These are phyloP conservation scores for Scolopax mira DNA, from an alignment of 2,113 vertebrate genomes.

Conservation along the genomic window DNA sequence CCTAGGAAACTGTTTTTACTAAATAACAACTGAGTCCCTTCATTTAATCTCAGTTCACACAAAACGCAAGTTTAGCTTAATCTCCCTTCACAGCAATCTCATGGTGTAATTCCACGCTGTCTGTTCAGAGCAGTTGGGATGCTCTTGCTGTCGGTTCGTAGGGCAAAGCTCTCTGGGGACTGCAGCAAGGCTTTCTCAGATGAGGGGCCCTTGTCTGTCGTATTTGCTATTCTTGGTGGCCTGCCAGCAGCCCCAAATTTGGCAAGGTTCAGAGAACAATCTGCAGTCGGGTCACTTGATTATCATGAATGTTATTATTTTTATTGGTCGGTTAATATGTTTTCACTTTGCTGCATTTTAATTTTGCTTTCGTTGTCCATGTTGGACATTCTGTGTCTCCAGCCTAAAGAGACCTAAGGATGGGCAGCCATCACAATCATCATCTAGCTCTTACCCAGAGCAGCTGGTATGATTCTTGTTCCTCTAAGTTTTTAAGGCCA, in stretches of 20 bases:
- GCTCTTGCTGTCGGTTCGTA: background rate
- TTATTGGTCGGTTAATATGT: constrained; percentile 4
- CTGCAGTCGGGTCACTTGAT: background rate
- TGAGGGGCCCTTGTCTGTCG: constrained; percentile 51
- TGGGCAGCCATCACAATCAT: background rate
- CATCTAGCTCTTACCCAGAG: background rate
- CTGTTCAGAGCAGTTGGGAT: background rate
- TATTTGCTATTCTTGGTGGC: constrained; percentile 54
- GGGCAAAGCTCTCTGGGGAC: constrained; percentile 12
- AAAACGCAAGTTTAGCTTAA: background rate
- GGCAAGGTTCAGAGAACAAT: constrained; percentile 46
- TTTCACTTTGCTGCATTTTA: background rate
- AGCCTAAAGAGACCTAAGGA: background rate
- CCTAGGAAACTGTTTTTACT: constrained; percentile 71
- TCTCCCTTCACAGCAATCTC: background rate
- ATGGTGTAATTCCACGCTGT: background rate
- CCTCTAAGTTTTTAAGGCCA: background rate
- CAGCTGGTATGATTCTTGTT: background rate
- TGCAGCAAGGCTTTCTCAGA: background rate
- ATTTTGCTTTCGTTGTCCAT: background rate
- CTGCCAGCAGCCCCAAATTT: constrained; percentile 52
- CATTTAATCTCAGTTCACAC: constrained; percentile 43
- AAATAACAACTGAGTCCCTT: constrained; percentile 56
- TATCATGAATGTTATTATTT: constrained; percentile 42
- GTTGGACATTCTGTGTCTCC: background rate